These are phyloP conservation scores for Galagoides demidoff DNA, from an alignment of 2,797 vertebrate species.

Conservation along the genomic window DNA sequence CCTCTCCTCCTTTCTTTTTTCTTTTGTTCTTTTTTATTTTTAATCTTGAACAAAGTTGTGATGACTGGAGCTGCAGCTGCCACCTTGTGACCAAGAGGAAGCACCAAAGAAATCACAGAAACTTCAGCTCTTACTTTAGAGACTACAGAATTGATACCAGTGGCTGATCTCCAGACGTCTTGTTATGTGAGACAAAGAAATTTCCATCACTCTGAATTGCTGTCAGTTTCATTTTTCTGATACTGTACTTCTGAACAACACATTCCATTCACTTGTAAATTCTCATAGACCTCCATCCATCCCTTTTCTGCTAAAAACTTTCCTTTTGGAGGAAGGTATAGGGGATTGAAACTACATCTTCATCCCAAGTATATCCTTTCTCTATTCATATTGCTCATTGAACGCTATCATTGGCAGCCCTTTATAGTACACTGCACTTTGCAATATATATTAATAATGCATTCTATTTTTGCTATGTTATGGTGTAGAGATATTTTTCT, in stretches of 20 bases:
- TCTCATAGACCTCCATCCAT: not conserved
- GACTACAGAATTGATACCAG: not conserved
- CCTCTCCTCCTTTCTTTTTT: not conserved
- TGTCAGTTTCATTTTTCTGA: not conserved
- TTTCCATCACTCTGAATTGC: not conserved
- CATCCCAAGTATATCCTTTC: not conserved
- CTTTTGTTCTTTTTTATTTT: not conserved
- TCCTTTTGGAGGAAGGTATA: not conserved
- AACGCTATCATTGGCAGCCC: not conserved
- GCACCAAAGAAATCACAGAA: not conserved
- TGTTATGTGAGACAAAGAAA: not conserved
- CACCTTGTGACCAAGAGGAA: not conserved
- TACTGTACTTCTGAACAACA: not conserved
- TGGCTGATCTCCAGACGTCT: not conserved
- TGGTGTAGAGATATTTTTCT: not conserved
- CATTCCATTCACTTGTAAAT: not conserved
- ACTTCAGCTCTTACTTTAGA: not conserved
- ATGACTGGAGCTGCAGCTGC: not conserved
- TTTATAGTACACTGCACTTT: slow-evolving; percentile 25
- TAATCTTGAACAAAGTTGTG: not conserved
- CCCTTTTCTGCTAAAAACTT: not conserved
- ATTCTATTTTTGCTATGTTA: slow-evolving; percentile 38
- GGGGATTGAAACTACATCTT: not conserved
- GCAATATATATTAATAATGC: not conserved
- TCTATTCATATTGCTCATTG: not conserved